phyloP scores from a whole-genome alignment of 2,888 invertebrate genomes.

The Acrobeloides nanus region DNA sequence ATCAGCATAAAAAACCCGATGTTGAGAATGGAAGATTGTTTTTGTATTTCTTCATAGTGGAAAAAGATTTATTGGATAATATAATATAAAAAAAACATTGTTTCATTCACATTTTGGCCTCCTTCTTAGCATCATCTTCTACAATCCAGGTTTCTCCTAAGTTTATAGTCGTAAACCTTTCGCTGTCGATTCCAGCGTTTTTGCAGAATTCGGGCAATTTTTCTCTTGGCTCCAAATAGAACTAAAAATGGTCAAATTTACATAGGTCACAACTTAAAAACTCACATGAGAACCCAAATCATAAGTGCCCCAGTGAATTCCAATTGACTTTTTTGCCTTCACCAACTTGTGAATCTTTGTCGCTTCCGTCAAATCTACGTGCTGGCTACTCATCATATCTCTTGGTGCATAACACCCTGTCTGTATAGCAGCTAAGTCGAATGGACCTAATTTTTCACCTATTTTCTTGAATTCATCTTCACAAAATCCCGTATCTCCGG shows the following conservation, averaged over 20 bases:
- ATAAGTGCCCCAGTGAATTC: constrained; percentile 61
- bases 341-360: constrained; percentile 58
- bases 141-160: constrained; percentile 39
- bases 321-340: constrained; percentile 55
- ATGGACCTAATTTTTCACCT: constrained; percentile 58
- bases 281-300: constrained; percentile 50
- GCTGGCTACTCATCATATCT: constrained; percentile 58
- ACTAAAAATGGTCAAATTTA: too few relatives aligned
- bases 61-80: too few relatives aligned
- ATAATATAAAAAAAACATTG: too few relatives aligned
- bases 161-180: constrained; percentile 27
- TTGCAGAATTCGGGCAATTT: constrained; percentile 27
- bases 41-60: too few relatives aligned
- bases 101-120: too few relatives aligned
- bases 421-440: constrained; percentile 59
- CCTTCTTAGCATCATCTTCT: constrained; percentile 4
- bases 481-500: constrained; percentile 61
- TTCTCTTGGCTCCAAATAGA: constrained; percentile 33
- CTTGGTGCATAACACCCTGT: constrained; percentile 61
- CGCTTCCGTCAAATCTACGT: constrained; percentile 58
- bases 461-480: constrained; percentile 57
- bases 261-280: too few relatives aligned
- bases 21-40: too few relatives aligned
- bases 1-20: too few relatives aligned
- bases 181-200: constrained; percentile 7